phyloP scores from a whole-genome alignment of 2,888 invertebrate species.

The Subacronicta megacephala region DNA sequence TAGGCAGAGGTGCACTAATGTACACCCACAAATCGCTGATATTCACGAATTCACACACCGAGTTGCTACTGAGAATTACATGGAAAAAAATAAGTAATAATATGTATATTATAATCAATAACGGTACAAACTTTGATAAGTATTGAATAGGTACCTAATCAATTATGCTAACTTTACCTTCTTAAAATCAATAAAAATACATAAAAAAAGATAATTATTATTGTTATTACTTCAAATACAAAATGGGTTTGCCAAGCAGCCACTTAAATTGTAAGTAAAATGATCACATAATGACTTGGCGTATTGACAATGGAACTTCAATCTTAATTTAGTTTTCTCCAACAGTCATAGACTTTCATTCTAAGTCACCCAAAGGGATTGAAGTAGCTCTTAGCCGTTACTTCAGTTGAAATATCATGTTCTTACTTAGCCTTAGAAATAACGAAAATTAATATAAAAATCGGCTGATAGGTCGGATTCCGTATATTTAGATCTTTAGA shows the following conservation, averaged over 20 bases:
- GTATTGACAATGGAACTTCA: constrained; percentile 24
- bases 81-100: too few relatives aligned
- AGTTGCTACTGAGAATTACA: too few relatives aligned
- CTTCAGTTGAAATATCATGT: constrained; percentile 41
- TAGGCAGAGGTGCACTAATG: too few relatives aligned
- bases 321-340: constrained; percentile 5
- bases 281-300: background rate
- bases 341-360: constrained; percentile 14
- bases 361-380: constrained; percentile 7
- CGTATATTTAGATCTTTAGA: background rate
- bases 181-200: too few relatives aligned
- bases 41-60: too few relatives aligned
- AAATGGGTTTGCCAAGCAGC: background rate
- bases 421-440: constrained; percentile 15
- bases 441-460: constrained; percentile 30
- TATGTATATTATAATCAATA: too few relatives aligned
- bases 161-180: too few relatives aligned
- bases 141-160: too few relatives aligned
- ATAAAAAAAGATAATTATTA: too few relatives aligned
- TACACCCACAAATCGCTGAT: too few relatives aligned
- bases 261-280: background rate
- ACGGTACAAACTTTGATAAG: too few relatives aligned
- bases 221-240: too few relatives aligned
- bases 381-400: constrained; percentile 30
- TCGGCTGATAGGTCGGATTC: constrained; percentile 22